Conservation (phyloP, 2,888 invertebrate genomes). For the Athripsodes cinereus region DNA sequence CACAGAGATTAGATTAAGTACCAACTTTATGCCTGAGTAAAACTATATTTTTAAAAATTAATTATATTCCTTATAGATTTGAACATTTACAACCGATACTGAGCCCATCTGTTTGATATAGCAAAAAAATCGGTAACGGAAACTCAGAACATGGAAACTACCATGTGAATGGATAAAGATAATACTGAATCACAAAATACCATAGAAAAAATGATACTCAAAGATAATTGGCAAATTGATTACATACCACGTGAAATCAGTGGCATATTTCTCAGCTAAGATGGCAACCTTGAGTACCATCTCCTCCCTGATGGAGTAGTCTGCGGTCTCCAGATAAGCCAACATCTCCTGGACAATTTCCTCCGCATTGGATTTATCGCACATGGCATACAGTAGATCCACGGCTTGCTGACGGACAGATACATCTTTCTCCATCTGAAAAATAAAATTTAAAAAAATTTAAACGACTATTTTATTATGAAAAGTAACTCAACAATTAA, state of each 20-base stretch:
- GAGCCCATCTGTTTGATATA: too few relatives aligned
- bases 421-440: conserved; percentile 94
- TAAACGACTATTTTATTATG: not conserved
- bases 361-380: conserved; percentile 97
- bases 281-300: conserved; percentile 99
- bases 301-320: conserved; percentile 99
- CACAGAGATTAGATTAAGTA: too few relatives aligned
- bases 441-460: conserved; percentile 8
- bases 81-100: too few relatives aligned
- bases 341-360: conserved; percentile 99
- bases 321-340: conserved; percentile 97
- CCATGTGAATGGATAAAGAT: too few relatives aligned
- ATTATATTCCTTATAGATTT: too few relatives aligned
- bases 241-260: conserved; percentile 95
- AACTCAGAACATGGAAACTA: too few relatives aligned
- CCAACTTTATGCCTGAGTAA: too few relatives aligned
- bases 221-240: too few relatives aligned
- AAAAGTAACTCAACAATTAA: not conserved
- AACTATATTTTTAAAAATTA: too few relatives aligned
- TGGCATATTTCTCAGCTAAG: conserved; percentile 97
- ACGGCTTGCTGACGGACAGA: conserved; percentile 97
- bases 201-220: too few relatives aligned
- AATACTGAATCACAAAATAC: too few relatives aligned
- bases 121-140: too few relatives aligned
- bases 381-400: conserved; percentile 98